Base-by-base conservation (phyloP, 1,140 invertebrate species). In the Micrasema minimum region DNA sequence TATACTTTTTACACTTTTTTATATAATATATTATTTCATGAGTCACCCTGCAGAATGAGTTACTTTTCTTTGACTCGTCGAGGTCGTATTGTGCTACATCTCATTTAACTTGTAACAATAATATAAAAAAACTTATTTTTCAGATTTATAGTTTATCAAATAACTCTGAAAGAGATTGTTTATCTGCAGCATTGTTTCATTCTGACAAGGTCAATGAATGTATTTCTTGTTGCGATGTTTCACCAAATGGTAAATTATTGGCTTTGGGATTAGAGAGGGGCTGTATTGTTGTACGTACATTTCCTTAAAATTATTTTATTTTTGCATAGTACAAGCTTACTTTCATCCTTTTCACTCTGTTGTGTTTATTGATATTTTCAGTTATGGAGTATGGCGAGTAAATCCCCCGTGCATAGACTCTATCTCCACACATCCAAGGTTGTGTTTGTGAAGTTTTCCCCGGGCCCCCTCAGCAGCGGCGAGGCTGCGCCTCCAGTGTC, bases 381-480 rank as follows among this genome's bases (percentile, higher is more conserved):
- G 72, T n/a, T 74, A 14, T 64, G 59, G 57, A 9, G 53, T 35
- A 64, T 74, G 9, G n/a, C 38, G 11, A 64, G 31, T 18, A 71
- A 71, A 50, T 51, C 55, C 16, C 6, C 43, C 2, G 18, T 70
- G 3, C 46, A 43, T n/a, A 64, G n/a, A 16, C 37, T 74, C 12
- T 37, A 57, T 0, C 61, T 74, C 6, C 72, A 74, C 26, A 62
- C 51, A 23, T 23, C 31, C 11, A 35, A 57, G 9, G 69, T 74
- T 20, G 16, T 61, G 41, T 65, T 41, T n/a, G n/a, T 74, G 22
- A 71, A 68, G 43, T 74, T 74, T 53, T 74, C 72, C 38, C 72
- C 72, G 11, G 31, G 35, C 5, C 69, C 72, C 1, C 16, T 50
- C 12, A 16, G 22, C 1, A 14, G 14, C 46, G 41, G 23, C n/a